These are phyloP conservation scores for Calidris pugnax DNA, from an alignment of 2,113 vertebrate species.

Conservation along the genomic window DNA sequence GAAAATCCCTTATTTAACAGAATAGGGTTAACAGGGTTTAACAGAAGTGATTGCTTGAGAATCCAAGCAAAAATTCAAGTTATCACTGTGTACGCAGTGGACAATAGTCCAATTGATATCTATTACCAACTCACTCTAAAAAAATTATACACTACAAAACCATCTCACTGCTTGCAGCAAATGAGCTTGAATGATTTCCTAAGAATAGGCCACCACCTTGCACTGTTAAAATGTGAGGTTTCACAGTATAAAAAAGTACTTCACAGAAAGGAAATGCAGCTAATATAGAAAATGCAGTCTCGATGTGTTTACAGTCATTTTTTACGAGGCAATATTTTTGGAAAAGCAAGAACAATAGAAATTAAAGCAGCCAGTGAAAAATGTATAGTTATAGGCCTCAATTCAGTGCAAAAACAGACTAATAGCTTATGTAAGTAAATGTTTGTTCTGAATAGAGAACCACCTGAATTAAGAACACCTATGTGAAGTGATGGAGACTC, in stretches of 20 bases:
- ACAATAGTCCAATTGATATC: conserved; percentile 4
- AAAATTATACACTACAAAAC: conserved; percentile 49
- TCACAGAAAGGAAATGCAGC: conserved; percentile 37
- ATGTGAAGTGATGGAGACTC: conserved; percentile 48
- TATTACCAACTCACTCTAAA: conserved; percentile 40
- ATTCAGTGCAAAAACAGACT: conserved; percentile 64
- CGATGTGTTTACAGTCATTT: conserved; percentile 30
- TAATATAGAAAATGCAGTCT: conserved; percentile 42
- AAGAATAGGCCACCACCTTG: conserved; percentile 44
- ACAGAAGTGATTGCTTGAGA: conserved; percentile 40
- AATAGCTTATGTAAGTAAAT: conserved; percentile 61
- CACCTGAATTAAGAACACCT: conserved; percentile 59
- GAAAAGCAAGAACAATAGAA: conserved; percentile 36
- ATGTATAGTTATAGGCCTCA: conserved; percentile 51
- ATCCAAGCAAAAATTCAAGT: conserved; percentile 65
- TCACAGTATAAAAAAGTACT: conserved; percentile 64
- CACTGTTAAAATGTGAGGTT: conserved; percentile 57
- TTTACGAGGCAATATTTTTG: conserved; percentile 23
- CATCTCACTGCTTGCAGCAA: conserved; percentile 50
- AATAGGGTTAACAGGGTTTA: neutral
- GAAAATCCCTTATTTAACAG: conserved; percentile 13
- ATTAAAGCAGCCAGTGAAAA: conserved; percentile 55
- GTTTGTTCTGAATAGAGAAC: conserved; percentile 56
- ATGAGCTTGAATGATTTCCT: conserved; percentile 33
- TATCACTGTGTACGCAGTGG: conserved; percentile 28